Percentiles rank a stretch among this genome's conserved stretches.
Conservation (phyloP, 2,888 invertebrate species). For the Orthosia incerta region DNA sequence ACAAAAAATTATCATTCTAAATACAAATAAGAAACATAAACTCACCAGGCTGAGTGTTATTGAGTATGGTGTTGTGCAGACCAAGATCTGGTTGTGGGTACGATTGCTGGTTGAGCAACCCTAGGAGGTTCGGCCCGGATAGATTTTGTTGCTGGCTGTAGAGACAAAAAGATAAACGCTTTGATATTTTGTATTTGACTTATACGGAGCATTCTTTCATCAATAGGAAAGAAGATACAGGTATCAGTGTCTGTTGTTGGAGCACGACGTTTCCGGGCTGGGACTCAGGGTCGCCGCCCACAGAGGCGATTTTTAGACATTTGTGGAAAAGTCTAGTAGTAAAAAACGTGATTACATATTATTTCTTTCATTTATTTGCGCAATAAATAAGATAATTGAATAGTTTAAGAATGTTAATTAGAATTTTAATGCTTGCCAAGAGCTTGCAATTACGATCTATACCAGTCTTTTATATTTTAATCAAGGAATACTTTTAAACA, state of each 20-base stretch:
- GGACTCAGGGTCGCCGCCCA: no score
- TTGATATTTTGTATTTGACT: background rate
- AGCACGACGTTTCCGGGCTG: no score
- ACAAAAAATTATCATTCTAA: conserved; percentile 11
- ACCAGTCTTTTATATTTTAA: no score
- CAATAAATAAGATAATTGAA: background rate
- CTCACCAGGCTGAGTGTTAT: conserved; percentile 79
- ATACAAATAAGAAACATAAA: background rate
- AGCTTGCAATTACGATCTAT: no score
- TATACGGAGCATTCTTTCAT: background rate
- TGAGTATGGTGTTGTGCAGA: conserved; percentile 79
- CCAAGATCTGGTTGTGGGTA: conserved; percentile 84
- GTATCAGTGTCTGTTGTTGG: no score
- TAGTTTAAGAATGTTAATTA: background rate
- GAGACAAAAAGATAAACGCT: conserved; percentile 8
- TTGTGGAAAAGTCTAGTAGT: no score
- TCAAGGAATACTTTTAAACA: no score
- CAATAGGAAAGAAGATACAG: no score
- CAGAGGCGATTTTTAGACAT: no score
- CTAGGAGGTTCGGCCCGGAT: conserved; percentile 85
- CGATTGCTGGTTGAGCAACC: conserved; percentile 83
- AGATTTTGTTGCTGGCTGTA: conserved; percentile 87
- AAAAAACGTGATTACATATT: no score
- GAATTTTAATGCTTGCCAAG: background rate
- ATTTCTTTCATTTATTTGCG: background rate